Percentiles rank a stretch among this genome's conserved stretches.
These are phyloP conservation scores for Numenius phaeopus DNA, from an alignment of 2,797 vertebrate genomes.

Conservation along the genomic window DNA sequence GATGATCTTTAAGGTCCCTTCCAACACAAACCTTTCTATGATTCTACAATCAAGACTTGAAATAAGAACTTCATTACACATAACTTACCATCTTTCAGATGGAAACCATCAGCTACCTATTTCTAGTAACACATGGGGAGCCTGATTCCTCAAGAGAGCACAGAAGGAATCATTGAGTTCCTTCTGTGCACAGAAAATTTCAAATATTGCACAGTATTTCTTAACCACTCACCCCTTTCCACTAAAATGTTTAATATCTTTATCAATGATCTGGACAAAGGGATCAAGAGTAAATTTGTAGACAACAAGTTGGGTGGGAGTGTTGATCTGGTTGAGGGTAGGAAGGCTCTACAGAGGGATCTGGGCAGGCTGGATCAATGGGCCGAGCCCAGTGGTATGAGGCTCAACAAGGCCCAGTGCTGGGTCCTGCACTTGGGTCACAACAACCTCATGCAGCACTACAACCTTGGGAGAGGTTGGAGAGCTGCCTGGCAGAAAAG, in stretches of 20 bases:
- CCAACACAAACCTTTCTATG: too few relatives aligned
- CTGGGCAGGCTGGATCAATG: background rate
- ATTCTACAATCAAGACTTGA: background rate
- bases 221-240: background rate
- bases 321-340: background rate
- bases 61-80: background rate
- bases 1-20: too few relatives aligned
- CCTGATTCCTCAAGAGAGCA: background rate
- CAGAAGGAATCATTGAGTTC: background rate
- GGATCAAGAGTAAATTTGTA: background rate
- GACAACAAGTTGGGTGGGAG: rapidly evolving
- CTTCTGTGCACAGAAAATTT: background rate
- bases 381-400: rapidly evolving
- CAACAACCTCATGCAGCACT: background rate
- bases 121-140: background rate
- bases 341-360: background rate
- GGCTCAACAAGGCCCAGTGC: too few relatives aligned
- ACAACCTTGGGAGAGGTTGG: background rate
- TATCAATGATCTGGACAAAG: background rate
- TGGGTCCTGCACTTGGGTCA: background rate
- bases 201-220: background rate
- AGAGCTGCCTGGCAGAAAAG: background rate
- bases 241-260: background rate
- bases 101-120: background rate
- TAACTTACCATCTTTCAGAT: background rate